phyloP scores from a whole-genome alignment of 1,140 invertebrate species.

The Danaus plexippus region DNA sequence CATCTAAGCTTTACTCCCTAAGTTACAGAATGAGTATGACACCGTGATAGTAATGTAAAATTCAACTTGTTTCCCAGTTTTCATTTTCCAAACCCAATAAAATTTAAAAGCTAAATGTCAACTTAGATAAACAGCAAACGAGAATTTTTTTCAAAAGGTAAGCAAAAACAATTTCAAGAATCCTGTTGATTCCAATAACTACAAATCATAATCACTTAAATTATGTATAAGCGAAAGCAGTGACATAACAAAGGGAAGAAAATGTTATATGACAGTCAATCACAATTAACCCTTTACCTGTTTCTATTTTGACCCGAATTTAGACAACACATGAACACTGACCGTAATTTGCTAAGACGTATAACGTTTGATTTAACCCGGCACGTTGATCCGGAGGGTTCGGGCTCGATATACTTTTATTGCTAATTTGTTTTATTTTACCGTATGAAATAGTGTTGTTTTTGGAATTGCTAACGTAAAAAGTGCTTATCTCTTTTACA shows the following conservation, averaged over 20 bases:
- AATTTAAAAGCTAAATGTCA: too few species aligned
- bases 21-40: conserved; percentile 26
- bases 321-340: conserved; percentile 41
- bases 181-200: too few species aligned
- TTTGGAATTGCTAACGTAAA: conserved; percentile 62
- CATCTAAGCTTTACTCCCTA: conserved; percentile 45
- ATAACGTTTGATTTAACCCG: conserved; percentile 68
- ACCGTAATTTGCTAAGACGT: conserved; percentile 66
- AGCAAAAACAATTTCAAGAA: too few species aligned
- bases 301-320: conserved; percentile 41
- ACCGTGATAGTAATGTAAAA: conserved; percentile 15
- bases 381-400: conserved; percentile 46
- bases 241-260: too few species aligned
- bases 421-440: conserved; percentile 66
- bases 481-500: conserved; percentile 69
- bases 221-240: too few species aligned
- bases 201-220: too few species aligned
- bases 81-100: too few species aligned
- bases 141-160: too few species aligned
- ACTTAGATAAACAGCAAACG: too few species aligned
- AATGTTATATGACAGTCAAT: background rate
- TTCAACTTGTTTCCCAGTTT: background rate
- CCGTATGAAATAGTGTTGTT: conserved; percentile 54
- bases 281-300: conserved; percentile 21
- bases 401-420: conserved; percentile 64